These are phyloP conservation scores for Lepisosteus osseus DNA, from an alignment of 2,113 vertebrate species.

Conservation along the genomic window DNA sequence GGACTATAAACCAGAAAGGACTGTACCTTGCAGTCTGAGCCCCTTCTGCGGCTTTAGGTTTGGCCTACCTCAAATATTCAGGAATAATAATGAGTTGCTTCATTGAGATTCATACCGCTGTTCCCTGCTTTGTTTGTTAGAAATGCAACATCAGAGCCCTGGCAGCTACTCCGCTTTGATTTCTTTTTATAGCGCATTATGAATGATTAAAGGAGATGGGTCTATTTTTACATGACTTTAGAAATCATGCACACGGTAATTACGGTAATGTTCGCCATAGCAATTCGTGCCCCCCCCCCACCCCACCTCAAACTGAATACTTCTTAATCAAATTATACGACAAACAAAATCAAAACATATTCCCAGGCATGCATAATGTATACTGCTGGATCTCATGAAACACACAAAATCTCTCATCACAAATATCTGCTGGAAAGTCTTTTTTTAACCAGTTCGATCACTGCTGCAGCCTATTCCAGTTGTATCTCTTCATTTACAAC, in stretches of 20 bases:
- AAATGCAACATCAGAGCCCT: slow-evolving; percentile 14
- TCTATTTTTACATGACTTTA: slow-evolving; percentile 7
- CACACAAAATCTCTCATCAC: no score
- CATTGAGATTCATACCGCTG: no score
- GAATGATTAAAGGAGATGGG: slow-evolving; percentile 17
- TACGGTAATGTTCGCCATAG: slow-evolving; percentile 4
- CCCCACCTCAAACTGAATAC: neutral
- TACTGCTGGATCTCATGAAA: no score
- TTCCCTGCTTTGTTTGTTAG: slow-evolving; percentile 8
- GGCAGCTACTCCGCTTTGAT: slow-evolving; percentile 3
- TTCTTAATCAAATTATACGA: neutral
- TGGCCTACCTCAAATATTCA: no score
- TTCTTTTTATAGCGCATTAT: slow-evolving; percentile 16
- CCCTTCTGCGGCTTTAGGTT: no score
- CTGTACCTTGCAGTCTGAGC: no score
- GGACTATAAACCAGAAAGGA: no score
- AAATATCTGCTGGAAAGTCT: neutral
- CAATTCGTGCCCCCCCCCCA: neutral
- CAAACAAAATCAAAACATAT: neutral
- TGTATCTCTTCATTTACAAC: no score
- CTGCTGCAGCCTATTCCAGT: no score
- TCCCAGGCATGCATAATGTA: no score
- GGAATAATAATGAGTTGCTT: no score
- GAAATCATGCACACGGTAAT: neutral
- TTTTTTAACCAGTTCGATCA: no score